Evolutionary conservation across 1,140 invertebrate species (phyloP), one percentile per base, ranked within the genome.

Genomic region (Eulimnadia texana): DNA sequence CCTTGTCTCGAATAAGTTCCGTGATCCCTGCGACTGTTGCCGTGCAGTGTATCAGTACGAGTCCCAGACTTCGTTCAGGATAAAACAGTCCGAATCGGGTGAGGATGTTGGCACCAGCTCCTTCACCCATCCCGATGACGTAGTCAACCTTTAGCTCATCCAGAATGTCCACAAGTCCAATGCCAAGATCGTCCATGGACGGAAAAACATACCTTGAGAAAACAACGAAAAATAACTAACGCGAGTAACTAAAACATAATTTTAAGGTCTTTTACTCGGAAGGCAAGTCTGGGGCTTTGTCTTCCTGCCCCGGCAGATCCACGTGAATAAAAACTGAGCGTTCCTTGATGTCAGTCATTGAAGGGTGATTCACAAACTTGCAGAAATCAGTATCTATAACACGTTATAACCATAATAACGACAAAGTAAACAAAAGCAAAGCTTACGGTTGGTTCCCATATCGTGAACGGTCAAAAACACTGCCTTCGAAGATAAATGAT

Each of bases 381-480:
- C 84, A 80, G 72, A 85, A 80, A 2, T 83, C 82, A 50, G 81
- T 79, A 71, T 86, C 84, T 87, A 73, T n/a, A 54, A 42, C 33
- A 42, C 16, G 33, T 16, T 6, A 16, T 42, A 42, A 42, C 16
- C 16, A 42, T 42, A 9, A 6, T 42, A 9, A 42, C 33, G 6
- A 9, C 33, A 42, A 42, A 9, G n/a, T n/a, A n/a, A n/a, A n/a
- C 22, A 29, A 65, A 33, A 58, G 42, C 1, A 52, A 51, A 62
- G 87, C 86, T 86, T 77, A 91, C 88, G 86, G 73, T 91, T 91
- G 69, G 85, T 88, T 71, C 90, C 90, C 65, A 93, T 76, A 71
- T 93, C 90, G 73, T 93, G 90, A 6, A 93, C 86, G 19, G 90
- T 93, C 25, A 93, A 73, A 70, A 93, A 88, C 51, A 89, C 81